Base-by-base conservation (phyloP, 2,113 vertebrate genomes). In the Muntiacus reevesi region DNA sequence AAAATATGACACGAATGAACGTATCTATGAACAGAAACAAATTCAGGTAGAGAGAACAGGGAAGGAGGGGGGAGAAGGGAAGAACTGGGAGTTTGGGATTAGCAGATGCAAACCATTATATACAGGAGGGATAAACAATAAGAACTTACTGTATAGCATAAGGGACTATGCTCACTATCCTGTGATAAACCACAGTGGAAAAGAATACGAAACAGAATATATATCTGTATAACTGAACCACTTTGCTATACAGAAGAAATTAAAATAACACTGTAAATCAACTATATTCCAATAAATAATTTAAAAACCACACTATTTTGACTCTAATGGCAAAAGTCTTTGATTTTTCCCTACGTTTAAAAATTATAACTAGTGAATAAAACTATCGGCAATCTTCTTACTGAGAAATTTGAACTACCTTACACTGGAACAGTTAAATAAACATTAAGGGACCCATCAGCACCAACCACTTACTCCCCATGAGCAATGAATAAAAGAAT, bases 401-500 rank as follows among this genome's bases (percentile, higher is more conserved):
- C 25, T 89, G 95, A 87, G 93, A 96, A 95, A 97, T 47, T 0
- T 87, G 86, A 98, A 98, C 2, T 33, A 28, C 45, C 94, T 84
- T 78, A 95, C 87, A 95, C 47, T 96, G 50, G 64, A 94, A 95
- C 50, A 47, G 93, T 81, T 89, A 96, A 97, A 84, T n/a, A 97
- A 98, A 90, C 87, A 95, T 83, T 84, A 93, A 95, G 83, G 95
- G 59, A 74, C 87, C 33, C 54, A 81, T 90, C 90, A 84, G 19
- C 27, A 94, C 62, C 81, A 96, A 79, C 8, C 76, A 94, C 14
- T 86, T 67, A 93, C 40, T 96, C 43, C 57, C 33, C 59, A 89
- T 55, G 60, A 96, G 57, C 52, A 90, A 91, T 78, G 79, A 97
- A 90, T 85, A 90, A 96, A 96, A 97, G 28, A 94, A 87, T 90